A percentile compares a stretch with the other conserved stretches of the same genome.
Conservation (phyloP, 2,888 invertebrate genomes). For the Fragum fragum region DNA sequence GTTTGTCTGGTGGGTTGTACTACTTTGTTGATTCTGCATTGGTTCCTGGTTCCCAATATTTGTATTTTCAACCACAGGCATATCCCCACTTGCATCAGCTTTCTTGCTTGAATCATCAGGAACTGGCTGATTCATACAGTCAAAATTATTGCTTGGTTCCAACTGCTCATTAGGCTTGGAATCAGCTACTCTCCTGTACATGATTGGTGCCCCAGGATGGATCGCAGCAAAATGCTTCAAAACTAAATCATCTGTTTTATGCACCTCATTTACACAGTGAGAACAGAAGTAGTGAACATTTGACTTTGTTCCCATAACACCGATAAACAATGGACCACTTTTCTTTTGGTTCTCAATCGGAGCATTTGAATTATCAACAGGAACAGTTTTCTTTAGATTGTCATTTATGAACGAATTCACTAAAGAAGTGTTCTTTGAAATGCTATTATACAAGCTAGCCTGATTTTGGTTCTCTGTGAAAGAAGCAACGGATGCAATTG, state of each 20-base stretch:
- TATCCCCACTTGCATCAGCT: background rate
- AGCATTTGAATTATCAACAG: background rate
- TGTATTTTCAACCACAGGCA: background rate
- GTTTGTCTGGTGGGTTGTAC: background rate
- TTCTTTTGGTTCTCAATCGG: background rate
- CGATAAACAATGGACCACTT: constrained; percentile 17
- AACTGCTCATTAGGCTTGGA: background rate
- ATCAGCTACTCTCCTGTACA: constrained; percentile 64
- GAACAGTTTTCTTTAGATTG: background rate
- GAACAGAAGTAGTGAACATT: constrained; percentile 73
- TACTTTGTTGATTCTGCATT: background rate
- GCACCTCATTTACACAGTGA: constrained; percentile 72
- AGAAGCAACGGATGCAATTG: background rate
- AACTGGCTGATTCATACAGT: background rate
- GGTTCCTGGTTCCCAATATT: background rate
- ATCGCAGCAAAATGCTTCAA: constrained; percentile 69
- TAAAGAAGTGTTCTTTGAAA: constrained; percentile 13
- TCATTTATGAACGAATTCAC: constrained; percentile 1
- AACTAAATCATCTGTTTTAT: constrained; percentile 67
- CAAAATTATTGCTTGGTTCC: background rate
- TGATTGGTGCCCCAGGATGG: constrained; percentile 73
- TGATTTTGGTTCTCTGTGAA: constrained; percentile 8
- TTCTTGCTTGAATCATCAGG: background rate
- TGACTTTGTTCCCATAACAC: constrained; percentile 9
- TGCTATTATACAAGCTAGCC: constrained; percentile 12